Percentiles rank a stretch among this genome's conserved stretches.
phyloP scores from a whole-genome alignment of 2,113 vertebrate species.

The Ceuthmochares aereus region DNA sequence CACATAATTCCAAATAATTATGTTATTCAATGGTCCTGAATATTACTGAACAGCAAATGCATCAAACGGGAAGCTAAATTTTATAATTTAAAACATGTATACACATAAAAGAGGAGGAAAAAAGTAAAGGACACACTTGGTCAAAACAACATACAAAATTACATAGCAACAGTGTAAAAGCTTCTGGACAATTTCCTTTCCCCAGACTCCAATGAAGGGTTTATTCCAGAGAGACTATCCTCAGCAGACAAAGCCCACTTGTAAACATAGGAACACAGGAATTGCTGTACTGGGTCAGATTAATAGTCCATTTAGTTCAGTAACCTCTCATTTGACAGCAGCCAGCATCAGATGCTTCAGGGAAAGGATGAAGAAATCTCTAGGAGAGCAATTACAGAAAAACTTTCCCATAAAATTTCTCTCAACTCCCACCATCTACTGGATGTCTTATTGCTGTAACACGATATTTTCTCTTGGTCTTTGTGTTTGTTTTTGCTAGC shows the following conservation, averaged over 20 bases:
- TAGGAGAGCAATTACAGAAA: conserved; percentile 54
- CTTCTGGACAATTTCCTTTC: conserved; percentile 42
- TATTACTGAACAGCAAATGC: neutral
- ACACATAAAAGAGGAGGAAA: neutral
- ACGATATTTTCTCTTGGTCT: neutral
- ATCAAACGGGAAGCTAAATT: conserved; percentile 3
- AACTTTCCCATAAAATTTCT: conserved; percentile 64
- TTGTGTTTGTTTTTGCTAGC: conserved; percentile 39
- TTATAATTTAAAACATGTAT: conserved; percentile 14
- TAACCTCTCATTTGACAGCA: conserved; percentile 59
- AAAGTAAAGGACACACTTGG: neutral
- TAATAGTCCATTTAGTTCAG: conserved; percentile 61
- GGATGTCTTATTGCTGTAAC: conserved; percentile 36
- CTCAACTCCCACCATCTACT: conserved; percentile 34
- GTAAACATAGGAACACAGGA: conserved; percentile 45
- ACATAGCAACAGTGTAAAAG: conserved; percentile 43
- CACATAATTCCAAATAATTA: conserved; percentile 21
- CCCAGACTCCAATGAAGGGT: neutral
- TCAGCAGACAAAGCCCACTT: conserved; percentile 47
- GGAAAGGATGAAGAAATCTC: conserved; percentile 60
- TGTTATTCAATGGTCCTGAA: neutral
- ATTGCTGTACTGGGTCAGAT: conserved; percentile 54
- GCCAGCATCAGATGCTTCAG: conserved; percentile 55
- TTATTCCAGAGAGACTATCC: conserved; percentile 46
- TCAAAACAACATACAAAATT: conserved; percentile 41